A percentile compares a stretch with the other conserved stretches of the same genome.
Conservation (phyloP, 2,797 vertebrate species). For the Valencia hispanica region DNA sequence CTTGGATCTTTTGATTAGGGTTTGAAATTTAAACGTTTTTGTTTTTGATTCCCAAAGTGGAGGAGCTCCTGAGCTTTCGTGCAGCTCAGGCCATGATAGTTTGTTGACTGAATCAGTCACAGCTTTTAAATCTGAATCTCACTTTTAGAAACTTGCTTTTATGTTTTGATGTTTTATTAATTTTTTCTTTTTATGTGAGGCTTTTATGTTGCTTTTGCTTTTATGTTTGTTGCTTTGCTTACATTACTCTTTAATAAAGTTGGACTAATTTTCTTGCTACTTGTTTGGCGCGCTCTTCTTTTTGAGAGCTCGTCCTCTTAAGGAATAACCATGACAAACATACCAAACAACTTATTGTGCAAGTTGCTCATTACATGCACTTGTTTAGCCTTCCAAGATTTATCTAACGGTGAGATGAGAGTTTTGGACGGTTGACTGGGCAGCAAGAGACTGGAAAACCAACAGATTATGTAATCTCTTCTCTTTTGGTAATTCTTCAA, state of each 20-base stretch:
- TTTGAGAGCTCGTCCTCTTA: conserved; percentile 11
- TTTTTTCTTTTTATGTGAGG: conserved; percentile 57
- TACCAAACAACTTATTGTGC: background rate
- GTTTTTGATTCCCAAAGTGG: conserved; percentile 10
- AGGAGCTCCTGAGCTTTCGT: conserved; percentile 19
- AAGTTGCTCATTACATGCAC: background rate
- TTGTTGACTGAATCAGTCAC: conserved; percentile 16
- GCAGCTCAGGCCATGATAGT: conserved; percentile 5
- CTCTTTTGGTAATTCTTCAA: background rate
- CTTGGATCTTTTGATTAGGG: conserved; percentile 1
- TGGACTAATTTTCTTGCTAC: conserved; percentile 25
- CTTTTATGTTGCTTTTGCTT: conserved; percentile 58
- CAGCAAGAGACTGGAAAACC: background rate
- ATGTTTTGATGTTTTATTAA: conserved; percentile 63
- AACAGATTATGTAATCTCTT: too few relatives aligned
- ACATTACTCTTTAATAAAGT: conserved; percentile 55
- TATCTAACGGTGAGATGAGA: too few relatives aligned
- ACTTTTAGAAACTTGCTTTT: conserved; percentile 51
- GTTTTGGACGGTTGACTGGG: background rate
- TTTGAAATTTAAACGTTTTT: background rate
- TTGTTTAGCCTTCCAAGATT: too few relatives aligned
- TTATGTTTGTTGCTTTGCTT: conserved; percentile 59
- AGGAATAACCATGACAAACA: background rate
- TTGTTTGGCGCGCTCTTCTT: conserved; percentile 26
- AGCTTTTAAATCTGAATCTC: conserved; percentile 41